Percentiles rank a stretch among this genome's conserved stretches.
Conservation (phyloP, 2,888 invertebrate genomes). For the Agrotis ipsilon region DNA sequence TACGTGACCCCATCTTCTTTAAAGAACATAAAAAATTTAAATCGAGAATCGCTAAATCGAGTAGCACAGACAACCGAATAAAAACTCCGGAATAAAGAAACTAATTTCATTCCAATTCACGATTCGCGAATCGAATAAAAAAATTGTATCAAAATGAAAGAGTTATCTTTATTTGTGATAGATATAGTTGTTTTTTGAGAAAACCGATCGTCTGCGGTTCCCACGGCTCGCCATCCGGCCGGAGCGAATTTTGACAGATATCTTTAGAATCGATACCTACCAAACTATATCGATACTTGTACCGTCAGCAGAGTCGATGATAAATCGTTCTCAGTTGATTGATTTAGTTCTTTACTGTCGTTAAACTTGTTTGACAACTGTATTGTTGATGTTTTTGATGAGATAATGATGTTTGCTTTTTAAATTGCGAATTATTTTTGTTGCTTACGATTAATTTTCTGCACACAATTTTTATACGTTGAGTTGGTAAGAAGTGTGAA, state of each 20-base stretch:
- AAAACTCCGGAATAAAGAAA: slow-evolving; percentile 53
- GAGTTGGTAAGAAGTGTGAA: neutral
- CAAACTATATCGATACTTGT: slow-evolving; percentile 70
- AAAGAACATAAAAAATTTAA: slow-evolving; percentile 27
- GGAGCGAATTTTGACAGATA: slow-evolving; percentile 91
- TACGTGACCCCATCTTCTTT: slow-evolving; percentile 36
- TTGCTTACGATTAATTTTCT: slow-evolving; percentile 1
- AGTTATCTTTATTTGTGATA: slow-evolving; percentile 80
- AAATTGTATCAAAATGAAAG: slow-evolving; percentile 74
- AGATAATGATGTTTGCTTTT: slow-evolving; percentile 50
- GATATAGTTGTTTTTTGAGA: slow-evolving; percentile 88
- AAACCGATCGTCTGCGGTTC: slow-evolving; percentile 84
- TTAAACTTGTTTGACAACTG: slow-evolving; percentile 46
- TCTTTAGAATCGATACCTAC: slow-evolving; percentile 81
- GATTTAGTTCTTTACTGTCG: slow-evolving; percentile 56
- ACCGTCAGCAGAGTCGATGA: slow-evolving; percentile 77
- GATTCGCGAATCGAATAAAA: slow-evolving; percentile 69
- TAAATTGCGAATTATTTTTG: slow-evolving; percentile 8
- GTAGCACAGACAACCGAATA: slow-evolving; percentile 36
- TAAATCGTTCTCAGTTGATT: slow-evolving; percentile 65
- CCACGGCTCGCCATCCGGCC: slow-evolving; percentile 89
- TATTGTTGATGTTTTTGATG: slow-evolving; percentile 46
- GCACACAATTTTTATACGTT: neutral
- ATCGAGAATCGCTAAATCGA: slow-evolving; percentile 19
- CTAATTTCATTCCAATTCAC: slow-evolving; percentile 65